Evolutionary conservation across 2,888 invertebrate genomes (phyloP).

Genomic region (Pristionchus fissidentatus): DNA sequence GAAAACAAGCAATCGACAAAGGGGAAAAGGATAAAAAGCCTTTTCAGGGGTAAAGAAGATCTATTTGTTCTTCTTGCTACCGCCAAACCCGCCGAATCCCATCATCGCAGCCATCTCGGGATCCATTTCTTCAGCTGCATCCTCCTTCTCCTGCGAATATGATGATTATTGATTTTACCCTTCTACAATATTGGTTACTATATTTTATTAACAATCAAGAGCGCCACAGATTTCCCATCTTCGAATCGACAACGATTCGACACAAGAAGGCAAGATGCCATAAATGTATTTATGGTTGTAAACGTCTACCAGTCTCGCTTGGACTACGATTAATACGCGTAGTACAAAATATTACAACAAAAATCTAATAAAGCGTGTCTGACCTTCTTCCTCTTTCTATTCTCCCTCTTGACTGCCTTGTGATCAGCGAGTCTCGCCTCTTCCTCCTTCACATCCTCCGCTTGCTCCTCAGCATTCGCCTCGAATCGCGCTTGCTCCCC

Average conservation of each 20-base stretch:
- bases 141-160: constrained; percentile 2
- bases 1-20: not conserved
- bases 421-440: constrained; percentile 93
- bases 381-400: constrained; percentile 54
- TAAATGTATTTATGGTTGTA: too few relatives aligned
- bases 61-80: constrained; percentile 65
- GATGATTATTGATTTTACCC: not conserved
- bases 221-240: too few relatives aligned
- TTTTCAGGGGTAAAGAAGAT: too few relatives aligned
- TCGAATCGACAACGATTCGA: too few relatives aligned
- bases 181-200: too few relatives aligned
- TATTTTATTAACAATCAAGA: too few relatives aligned
- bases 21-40: not conserved
- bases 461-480: constrained; percentile 84
- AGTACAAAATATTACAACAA: not conserved
- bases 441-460: constrained; percentile 79
- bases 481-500: constrained; percentile 83
- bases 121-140: constrained; percentile 78
- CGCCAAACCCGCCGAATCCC: constrained; percentile 92
- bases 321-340: not conserved
- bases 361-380: too few relatives aligned
- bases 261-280: too few relatives aligned
- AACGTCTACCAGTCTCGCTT: not conserved
- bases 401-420: constrained; percentile 78
- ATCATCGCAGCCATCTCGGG: constrained; percentile 89